Base-by-base conservation (phyloP, 2,797 vertebrate genomes). In the Melanotaenia pygmaea region DNA sequence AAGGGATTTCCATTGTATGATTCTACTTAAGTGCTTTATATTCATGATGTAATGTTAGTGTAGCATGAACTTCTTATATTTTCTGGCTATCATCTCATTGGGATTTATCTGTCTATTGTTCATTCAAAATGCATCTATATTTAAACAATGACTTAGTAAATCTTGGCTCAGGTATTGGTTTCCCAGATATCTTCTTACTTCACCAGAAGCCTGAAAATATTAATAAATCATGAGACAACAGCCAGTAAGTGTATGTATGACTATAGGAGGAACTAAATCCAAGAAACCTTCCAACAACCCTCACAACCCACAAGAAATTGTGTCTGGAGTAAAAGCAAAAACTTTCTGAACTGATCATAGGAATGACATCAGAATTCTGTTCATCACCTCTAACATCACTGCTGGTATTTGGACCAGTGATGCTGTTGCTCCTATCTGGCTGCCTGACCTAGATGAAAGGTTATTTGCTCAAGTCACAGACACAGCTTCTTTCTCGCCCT, bases 401-500 rank as follows among this genome's bases (percentile, higher is more conserved):
- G 50, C 64, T 64, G 62, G 61, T 47, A 20, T 47, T 47, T 47
- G 47, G 65, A 63, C 74, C 59, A 28, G 53, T 24, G 11, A 61
- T 34, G 45, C 64, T 20, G 11, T 35, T 12, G 80, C 38, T 73
- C 47, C 54, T 78, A 75, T 84, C 86, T 80, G 78, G 35, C 76
- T 68, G 70, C 72, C 22, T 82, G 85, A 85, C 88, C 84, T 81
- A 89, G 67, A 92, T 86, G 80, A 88, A 88, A 89, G 82, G 80
- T 86, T 91, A 85, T 90, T 88, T 88, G 86, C 85, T 84, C 79
- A 77, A 87, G 87, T 85, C 79, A 34, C 80, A 72, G 76, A 81
- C 77, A 89, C 79, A 80, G 84, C 79, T 86, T 81, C 79, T 89
- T 81, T 82, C 81, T 90, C 76, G 71, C 86, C 86, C 90, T 92